phyloP scores from a whole-genome alignment of 2,888 invertebrate genomes.

The Podotricha telesiphe region DNA sequence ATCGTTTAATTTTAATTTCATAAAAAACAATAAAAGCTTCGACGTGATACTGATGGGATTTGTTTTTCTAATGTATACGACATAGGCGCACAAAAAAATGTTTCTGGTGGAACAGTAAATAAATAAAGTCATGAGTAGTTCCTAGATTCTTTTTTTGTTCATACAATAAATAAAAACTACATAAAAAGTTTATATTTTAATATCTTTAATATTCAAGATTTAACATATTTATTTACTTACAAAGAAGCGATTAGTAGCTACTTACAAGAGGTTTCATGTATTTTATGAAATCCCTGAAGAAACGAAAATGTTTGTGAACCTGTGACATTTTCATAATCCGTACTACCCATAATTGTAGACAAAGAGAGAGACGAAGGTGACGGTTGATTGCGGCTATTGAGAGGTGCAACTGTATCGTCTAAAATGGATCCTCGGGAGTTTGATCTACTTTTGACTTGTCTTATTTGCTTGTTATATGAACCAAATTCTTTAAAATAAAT shows the following conservation, averaged over 20 bases:
- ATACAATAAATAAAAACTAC: no score
- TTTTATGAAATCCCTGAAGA: conserved; percentile 61
- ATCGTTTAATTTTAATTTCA: no score
- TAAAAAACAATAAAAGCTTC: no score
- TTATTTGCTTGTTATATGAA: conserved; percentile 77
- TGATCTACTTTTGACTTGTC: conserved; percentile 71
- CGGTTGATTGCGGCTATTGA: conserved; percentile 51
- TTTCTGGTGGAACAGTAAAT: not conserved
- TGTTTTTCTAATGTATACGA: no score
- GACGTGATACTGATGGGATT: no score
- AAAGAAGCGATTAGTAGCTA: conserved; percentile 44
- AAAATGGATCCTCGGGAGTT: conserved; percentile 77
- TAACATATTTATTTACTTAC: no score
- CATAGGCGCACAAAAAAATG: no score
- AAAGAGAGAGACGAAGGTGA: conserved; percentile 63
- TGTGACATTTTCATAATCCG: conserved; percentile 60
- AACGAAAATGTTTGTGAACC: conserved; percentile 56
- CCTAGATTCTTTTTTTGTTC: no score
- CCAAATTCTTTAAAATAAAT: conserved; percentile 83
- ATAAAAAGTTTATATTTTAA: no score
- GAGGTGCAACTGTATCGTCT: conserved; percentile 66
- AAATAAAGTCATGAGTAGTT: not conserved
- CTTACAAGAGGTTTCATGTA: conserved; percentile 74
- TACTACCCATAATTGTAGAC: conserved; percentile 56
- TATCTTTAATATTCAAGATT: no score